A percentile compares a stretch with the other conserved stretches of the same genome.
Conservation (phyloP, 2,888 invertebrate genomes). For the Fragum sueziense region DNA sequence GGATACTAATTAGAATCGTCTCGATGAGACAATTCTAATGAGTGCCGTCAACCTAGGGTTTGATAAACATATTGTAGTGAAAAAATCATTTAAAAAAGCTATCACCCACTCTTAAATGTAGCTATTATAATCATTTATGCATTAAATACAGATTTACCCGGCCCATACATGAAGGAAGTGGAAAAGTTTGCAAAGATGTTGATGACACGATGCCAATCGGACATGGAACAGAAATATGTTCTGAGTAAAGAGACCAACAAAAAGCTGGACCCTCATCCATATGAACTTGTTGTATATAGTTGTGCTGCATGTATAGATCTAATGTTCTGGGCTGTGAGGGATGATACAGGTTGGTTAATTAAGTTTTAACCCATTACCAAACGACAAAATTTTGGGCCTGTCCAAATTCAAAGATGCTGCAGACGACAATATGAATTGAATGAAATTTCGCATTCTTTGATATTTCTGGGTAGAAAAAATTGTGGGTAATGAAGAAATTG, state of each 20-base stretch:
- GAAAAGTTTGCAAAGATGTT: constrained; percentile 94
- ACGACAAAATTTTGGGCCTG: no score
- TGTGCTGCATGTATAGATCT: constrained; percentile 99
- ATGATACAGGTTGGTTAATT: constrained; percentile 91
- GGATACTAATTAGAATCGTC: no score
- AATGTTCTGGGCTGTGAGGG: constrained; percentile 98
- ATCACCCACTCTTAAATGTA: neutral
- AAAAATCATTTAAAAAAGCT: neutral
- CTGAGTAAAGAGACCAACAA: constrained; percentile 54
- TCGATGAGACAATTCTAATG: no score
- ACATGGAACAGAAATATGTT: constrained; percentile 86
- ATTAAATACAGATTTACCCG: constrained; percentile 87
- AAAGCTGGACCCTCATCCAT: constrained; percentile 70
- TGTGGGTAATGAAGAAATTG: no score
- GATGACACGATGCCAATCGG: constrained; percentile 96
- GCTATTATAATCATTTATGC: neutral
- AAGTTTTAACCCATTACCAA: no score
- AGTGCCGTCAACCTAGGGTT: no score
- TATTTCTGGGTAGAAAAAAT: no score
- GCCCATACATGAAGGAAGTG: constrained; percentile 95
- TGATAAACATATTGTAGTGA: neutral
- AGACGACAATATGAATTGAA: no score
- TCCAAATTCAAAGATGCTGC: no score
- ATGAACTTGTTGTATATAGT: constrained; percentile 93
- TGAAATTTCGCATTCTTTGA: no score